Percentiles rank a stretch among this genome's conserved stretches.
Conservation (phyloP, 2,113 vertebrate species). For the Trinectes maculatus region DNA sequence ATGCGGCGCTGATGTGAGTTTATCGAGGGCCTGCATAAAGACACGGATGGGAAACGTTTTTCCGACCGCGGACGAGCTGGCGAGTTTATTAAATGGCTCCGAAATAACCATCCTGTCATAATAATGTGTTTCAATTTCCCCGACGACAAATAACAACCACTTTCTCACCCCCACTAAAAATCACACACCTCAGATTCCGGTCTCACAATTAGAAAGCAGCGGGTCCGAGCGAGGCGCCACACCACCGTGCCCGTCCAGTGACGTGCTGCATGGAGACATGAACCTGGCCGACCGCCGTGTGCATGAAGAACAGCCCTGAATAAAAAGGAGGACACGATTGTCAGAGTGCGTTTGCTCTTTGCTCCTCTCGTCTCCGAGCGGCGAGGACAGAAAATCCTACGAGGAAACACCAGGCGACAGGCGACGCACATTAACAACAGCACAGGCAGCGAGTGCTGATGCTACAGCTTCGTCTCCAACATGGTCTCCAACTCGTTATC, state of each 20-base stretch:
- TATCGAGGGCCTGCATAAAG: slow-evolving; percentile 30
- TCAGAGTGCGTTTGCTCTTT: slow-evolving; percentile 79
- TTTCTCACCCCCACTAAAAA: slow-evolving; percentile 17
- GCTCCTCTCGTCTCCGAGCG: slow-evolving; percentile 63
- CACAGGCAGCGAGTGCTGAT: slow-evolving; percentile 7
- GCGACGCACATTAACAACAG: slow-evolving; percentile 3
- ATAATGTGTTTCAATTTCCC: slow-evolving; percentile 4
- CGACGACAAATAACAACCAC: slow-evolving; percentile 1
- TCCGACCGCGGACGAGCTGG: slow-evolving; percentile 9
- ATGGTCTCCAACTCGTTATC: not conserved
- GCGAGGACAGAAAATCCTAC: too few relatives aligned
- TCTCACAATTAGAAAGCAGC: slow-evolving; percentile 29
- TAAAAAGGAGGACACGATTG: slow-evolving; percentile 80
- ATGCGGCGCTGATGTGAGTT: slow-evolving; percentile 51
- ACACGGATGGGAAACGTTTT: slow-evolving; percentile 32
- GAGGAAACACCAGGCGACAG: slow-evolving; percentile 8
- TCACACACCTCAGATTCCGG: slow-evolving; percentile 27
- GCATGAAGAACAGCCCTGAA: slow-evolving; percentile 71
- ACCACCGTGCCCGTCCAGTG: slow-evolving; percentile 64
- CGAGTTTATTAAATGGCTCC: slow-evolving; percentile 10
- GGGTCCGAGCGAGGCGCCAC: slow-evolving; percentile 56
- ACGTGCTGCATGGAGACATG: slow-evolving; percentile 80
- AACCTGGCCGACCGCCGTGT: slow-evolving; percentile 75
- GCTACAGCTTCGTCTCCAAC: not conserved
- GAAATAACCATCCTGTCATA: slow-evolving; percentile 8